Evolutionary conservation across 2,113 vertebrate genomes (phyloP).

Genomic region (Tretioscincus oriximinensis): DNA sequence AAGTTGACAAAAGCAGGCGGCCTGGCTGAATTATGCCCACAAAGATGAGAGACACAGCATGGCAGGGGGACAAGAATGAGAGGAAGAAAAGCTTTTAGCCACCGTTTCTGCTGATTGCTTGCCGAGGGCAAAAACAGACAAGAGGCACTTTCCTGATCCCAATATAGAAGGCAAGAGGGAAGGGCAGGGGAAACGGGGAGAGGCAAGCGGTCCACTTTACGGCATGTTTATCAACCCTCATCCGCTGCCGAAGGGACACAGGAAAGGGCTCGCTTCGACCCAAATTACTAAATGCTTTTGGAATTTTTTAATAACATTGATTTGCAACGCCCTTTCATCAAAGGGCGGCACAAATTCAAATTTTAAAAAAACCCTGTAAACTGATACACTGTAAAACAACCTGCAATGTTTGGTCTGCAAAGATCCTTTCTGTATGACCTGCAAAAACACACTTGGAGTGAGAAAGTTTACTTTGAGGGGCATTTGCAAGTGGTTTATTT

Average conservation of each 20-base stretch:
- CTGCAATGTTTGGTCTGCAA: constrained; percentile 54
- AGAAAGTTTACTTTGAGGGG: constrained; percentile 33
- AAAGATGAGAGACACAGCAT: constrained; percentile 51
- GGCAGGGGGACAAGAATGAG: constrained; percentile 37
- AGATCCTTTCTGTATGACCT: constrained; percentile 18
- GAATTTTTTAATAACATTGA: no score
- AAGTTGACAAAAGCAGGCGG: constrained; percentile 54
- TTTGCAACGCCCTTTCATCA: no score
- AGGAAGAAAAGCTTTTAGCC: constrained; percentile 34
- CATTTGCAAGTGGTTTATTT: no score
- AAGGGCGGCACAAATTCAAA: no score
- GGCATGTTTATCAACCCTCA: constrained; percentile 33
- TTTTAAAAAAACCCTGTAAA: no score
- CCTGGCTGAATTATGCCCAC: constrained; percentile 61
- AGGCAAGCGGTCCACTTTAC: background rate
- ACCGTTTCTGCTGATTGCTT: constrained; percentile 48
- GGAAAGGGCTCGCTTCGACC: constrained; percentile 58
- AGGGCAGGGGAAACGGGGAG: constrained; percentile 55
- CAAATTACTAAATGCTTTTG: constrained; percentile 62
- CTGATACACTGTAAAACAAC: no score
- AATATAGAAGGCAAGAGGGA: constrained; percentile 54
- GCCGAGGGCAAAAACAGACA: constrained; percentile 48
- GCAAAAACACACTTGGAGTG: background rate
- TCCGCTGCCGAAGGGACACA: constrained; percentile 54
- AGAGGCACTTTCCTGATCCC: constrained; percentile 48